A percentile compares a stretch with the other conserved stretches of the same genome.
These are phyloP conservation scores for Onychomys leucogaster DNA, from an alignment of 2,797 vertebrate species.

Conservation along the genomic window DNA sequence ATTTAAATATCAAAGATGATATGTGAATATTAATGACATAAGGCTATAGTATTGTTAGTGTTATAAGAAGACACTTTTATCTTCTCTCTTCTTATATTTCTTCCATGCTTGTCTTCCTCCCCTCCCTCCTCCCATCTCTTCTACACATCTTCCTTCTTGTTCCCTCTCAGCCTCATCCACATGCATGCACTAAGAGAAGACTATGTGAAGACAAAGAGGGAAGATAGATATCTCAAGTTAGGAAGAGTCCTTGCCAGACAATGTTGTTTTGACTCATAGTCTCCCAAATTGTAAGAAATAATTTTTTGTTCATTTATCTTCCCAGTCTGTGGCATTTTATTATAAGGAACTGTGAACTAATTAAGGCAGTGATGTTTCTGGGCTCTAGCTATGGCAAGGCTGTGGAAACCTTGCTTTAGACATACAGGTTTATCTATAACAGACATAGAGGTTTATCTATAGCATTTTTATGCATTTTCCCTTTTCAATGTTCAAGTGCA, in stretches of 20 bases:
- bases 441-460: background rate
- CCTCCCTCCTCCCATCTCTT: rapidly evolving
- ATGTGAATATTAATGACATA: background rate
- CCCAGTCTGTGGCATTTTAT: background rate
- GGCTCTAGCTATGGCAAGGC: background rate
- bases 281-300: background rate
- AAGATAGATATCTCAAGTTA: background rate
- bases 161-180: background rate
- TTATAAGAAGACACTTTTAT: background rate
- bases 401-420: background rate
- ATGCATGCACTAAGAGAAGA: background rate
- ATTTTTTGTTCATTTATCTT: background rate
- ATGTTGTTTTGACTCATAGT: background rate
- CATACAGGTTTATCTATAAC: background rate
- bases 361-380: background rate
- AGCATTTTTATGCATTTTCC: background rate
- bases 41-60: background rate
- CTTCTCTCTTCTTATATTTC: background rate
- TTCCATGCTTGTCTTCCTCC: background rate
- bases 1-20: background rate
- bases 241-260: background rate
- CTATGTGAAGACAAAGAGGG: background rate
- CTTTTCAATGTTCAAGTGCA: background rate
- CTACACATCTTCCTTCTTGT: background rate
- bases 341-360: background rate